Percentiles rank a stretch among this genome's conserved stretches.
Evolutionary conservation across 2,797 vertebrate genomes (phyloP).

Genomic region (Sitta carolinensis): DNA sequence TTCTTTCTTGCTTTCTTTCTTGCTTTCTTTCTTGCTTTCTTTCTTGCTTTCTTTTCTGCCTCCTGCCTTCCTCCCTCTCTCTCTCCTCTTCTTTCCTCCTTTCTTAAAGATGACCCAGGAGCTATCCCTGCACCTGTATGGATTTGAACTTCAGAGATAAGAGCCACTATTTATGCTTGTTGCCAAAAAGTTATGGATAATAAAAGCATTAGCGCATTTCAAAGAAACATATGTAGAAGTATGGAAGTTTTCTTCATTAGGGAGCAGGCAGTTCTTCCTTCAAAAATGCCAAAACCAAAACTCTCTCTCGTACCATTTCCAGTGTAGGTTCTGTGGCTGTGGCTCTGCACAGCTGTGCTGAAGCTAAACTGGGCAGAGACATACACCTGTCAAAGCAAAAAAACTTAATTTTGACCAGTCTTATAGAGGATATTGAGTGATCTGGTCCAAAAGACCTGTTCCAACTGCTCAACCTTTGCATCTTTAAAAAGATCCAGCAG

Average conservation of each 20-base stretch:
- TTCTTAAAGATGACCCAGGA: constrained; percentile 77
- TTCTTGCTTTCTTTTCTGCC: too few relatives aligned
- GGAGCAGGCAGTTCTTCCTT: neutral
- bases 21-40: too few relatives aligned
- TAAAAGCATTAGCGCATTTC: neutral
- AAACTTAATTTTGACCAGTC: neutral
- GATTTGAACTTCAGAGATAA: neutral
- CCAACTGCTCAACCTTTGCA: neutral
- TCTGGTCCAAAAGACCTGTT: neutral
- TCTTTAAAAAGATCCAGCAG: neutral
- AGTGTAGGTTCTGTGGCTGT: neutral
- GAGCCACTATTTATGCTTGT: neutral
- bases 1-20: too few relatives aligned
- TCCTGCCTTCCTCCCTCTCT: too few relatives aligned
- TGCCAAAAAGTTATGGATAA: neutral
- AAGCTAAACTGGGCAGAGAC: neutral
- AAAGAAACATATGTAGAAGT: neutral
- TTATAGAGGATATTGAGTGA: neutral
- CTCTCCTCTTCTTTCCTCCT: neutral
- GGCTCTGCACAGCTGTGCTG: neutral
- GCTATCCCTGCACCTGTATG: constrained; percentile 68
- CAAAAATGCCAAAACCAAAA: neutral
- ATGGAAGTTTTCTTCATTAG: neutral
- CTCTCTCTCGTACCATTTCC: neutral
- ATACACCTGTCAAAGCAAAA: neutral